phyloP scores from a whole-genome alignment of 2,888 invertebrate species.

The Clepsis dumicolana region DNA sequence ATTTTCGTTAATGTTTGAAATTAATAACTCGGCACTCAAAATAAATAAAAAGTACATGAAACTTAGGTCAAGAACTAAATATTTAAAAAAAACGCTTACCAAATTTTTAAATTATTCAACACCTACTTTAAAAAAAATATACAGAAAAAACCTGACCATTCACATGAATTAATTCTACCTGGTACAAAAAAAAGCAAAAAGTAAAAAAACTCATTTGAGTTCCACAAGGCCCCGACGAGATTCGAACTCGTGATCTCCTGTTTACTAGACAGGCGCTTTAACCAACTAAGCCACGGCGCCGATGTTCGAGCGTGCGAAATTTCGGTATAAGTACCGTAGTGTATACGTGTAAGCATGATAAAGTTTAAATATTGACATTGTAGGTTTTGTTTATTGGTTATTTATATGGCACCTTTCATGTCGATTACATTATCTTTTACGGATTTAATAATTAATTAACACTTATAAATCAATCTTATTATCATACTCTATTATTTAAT shows the following conservation, averaged over 20 bases:
- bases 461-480: too few species aligned
- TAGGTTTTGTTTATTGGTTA: too few species aligned
- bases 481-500: too few species aligned
- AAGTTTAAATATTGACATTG: background rate
- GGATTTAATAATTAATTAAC: background rate
- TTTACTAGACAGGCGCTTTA: conserved; percentile 91
- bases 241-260: conserved; percentile 92
- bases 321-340: background rate
- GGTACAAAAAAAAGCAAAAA: background rate
- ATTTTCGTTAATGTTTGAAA: background rate
- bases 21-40: background rate
- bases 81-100: too few species aligned
- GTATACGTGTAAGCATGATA: background rate
- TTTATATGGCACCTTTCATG: background rate
- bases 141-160: too few species aligned
- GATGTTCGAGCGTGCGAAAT: conserved; percentile 48
- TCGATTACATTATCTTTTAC: background rate
- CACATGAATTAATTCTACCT: too few species aligned
- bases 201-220: background rate
- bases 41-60: too few species aligned
- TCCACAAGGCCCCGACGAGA: conserved; percentile 88
- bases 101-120: too few species aligned
- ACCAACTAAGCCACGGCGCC: conserved; percentile 91
- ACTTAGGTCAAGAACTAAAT: too few species aligned
- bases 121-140: too few species aligned